phyloP scores from a whole-genome alignment of 2,888 invertebrate species.

The Epirrita christyi region DNA sequence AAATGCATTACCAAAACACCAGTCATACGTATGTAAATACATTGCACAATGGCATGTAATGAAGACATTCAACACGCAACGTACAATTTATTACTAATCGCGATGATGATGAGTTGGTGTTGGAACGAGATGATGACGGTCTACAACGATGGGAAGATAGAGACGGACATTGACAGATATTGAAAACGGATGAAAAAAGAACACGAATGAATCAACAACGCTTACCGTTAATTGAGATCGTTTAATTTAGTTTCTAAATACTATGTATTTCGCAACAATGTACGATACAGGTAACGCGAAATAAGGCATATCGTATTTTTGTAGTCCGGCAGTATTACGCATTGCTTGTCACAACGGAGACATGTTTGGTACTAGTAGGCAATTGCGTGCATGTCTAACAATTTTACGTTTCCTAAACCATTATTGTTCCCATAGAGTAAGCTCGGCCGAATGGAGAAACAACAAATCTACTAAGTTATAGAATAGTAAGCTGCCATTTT shows the following conservation, averaged over 20 bases:
- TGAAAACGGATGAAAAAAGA: constrained; percentile 43
- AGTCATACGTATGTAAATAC: constrained; percentile 73
- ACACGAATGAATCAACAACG: constrained; percentile 67
- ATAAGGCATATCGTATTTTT: constrained; percentile 77
- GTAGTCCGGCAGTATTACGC: constrained; percentile 55
- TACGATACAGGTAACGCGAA: constrained; percentile 81
- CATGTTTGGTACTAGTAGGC: constrained; percentile 46
- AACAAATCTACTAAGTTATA: constrained; percentile 50
- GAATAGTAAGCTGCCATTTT: constrained; percentile 74
- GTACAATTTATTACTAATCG: constrained; percentile 41
- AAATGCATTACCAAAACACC: constrained; percentile 79
- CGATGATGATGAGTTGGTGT: constrained; percentile 11
- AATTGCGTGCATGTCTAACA: constrained; percentile 65
- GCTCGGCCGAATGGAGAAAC: constrained; percentile 70
- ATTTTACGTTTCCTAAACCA: constrained; percentile 60
- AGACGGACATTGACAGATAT: constrained; percentile 56
- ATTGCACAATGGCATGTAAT: constrained; percentile 77
- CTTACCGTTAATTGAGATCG: constrained; percentile 82
- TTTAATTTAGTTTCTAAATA: constrained; percentile 75
- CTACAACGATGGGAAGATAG: constrained; percentile 38
- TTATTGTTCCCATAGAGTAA: constrained; percentile 82
- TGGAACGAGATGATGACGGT: neutral
- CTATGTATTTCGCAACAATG: constrained; percentile 71
- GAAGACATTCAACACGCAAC: constrained; percentile 79
- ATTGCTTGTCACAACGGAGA: constrained; percentile 44